These are phyloP conservation scores for Eristalinus aeneus DNA, from an alignment of 2,888 invertebrate genomes.

Conservation along the genomic window DNA sequence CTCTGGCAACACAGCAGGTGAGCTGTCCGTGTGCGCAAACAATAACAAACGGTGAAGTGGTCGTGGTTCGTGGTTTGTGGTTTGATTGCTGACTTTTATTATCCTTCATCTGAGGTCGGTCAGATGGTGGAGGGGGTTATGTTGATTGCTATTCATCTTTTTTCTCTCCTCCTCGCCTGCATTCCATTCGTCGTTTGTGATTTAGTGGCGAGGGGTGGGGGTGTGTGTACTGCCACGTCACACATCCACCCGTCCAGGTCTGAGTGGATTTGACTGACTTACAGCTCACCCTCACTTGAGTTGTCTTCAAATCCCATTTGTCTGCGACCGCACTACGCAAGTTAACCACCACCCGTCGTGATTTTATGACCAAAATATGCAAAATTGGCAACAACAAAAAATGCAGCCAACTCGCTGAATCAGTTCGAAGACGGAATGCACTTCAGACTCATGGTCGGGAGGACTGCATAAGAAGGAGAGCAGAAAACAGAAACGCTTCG, in stretches of 20 bases:
- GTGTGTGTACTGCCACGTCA: slow-evolving; percentile 1
- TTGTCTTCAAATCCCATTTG: slow-evolving; percentile 11
- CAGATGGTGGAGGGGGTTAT: slow-evolving; percentile 16
- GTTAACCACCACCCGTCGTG: slow-evolving; percentile 41
- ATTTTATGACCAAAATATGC: slow-evolving; percentile 60
- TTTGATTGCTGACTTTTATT: slow-evolving; percentile 62
- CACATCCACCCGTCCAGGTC: slow-evolving; percentile 1
- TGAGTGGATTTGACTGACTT: slow-evolving; percentile 24
- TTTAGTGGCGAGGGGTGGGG: slow-evolving; percentile 11
- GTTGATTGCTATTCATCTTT: slow-evolving; percentile 63
- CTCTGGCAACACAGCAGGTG: slow-evolving; percentile 39
- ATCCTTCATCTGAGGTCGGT: slow-evolving; percentile 43
- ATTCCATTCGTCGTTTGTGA: slow-evolving; percentile 14
- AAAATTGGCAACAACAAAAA: slow-evolving; percentile 56
- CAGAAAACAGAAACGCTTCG: slow-evolving; percentile 9
- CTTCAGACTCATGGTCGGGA: slow-evolving; percentile 64
- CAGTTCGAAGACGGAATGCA: slow-evolving; percentile 67
- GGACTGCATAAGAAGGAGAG: neutral
- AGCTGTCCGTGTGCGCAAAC: slow-evolving; percentile 37
- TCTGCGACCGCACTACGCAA: slow-evolving; percentile 36
- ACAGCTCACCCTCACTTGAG: slow-evolving; percentile 7
- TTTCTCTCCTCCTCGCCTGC: slow-evolving; percentile 8
- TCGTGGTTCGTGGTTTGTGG: slow-evolving; percentile 28
- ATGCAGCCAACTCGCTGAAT: slow-evolving; percentile 47
- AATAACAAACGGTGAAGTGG: slow-evolving; percentile 56